These are phyloP conservation scores for Thamnaconus septentrionalis DNA, from an alignment of 2,113 vertebrate species.

Conservation along the genomic window DNA sequence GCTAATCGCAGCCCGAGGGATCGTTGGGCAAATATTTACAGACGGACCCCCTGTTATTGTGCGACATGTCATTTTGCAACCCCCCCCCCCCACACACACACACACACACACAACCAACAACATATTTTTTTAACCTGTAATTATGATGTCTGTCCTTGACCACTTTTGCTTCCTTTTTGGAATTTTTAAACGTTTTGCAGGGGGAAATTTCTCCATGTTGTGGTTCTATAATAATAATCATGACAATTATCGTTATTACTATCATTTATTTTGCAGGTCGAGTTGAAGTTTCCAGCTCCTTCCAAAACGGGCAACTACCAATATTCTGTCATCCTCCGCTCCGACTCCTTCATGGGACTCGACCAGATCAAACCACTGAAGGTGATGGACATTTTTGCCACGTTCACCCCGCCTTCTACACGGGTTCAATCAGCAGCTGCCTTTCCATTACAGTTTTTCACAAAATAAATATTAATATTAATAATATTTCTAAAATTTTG, in stretches of 20 bases:
- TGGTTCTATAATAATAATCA: not conserved
- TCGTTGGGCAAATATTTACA: slow-evolving; percentile 48
- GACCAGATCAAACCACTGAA: slow-evolving; percentile 96
- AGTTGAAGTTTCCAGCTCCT: slow-evolving; percentile 97
- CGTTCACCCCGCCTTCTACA: not conserved
- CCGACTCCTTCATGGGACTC: slow-evolving; percentile 95
- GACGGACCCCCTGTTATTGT: slow-evolving; percentile 18
- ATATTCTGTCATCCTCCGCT: slow-evolving; percentile 94
- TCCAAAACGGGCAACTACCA: slow-evolving; percentile 98
- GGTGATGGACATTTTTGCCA: slow-evolving; percentile 70
- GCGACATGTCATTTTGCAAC: slow-evolving; percentile 6
- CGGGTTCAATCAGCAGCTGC: no score
- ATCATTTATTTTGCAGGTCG: slow-evolving; percentile 79
- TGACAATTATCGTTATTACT: not conserved
- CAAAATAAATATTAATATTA: no score
- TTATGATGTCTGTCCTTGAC: not conserved
- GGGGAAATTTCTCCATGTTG: not conserved
- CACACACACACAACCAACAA: not conserved
- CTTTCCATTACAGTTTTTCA: no score
- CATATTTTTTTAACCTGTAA: not conserved
- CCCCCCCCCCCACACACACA: not conserved
- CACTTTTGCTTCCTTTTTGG: not conserved
- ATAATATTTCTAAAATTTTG: no score
- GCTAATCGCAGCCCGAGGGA: slow-evolving; percentile 43
- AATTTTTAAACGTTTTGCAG: not conserved